Evolutionary conservation across 2,113 vertebrate genomes (phyloP).

Genomic region (Struthio camelus): DNA sequence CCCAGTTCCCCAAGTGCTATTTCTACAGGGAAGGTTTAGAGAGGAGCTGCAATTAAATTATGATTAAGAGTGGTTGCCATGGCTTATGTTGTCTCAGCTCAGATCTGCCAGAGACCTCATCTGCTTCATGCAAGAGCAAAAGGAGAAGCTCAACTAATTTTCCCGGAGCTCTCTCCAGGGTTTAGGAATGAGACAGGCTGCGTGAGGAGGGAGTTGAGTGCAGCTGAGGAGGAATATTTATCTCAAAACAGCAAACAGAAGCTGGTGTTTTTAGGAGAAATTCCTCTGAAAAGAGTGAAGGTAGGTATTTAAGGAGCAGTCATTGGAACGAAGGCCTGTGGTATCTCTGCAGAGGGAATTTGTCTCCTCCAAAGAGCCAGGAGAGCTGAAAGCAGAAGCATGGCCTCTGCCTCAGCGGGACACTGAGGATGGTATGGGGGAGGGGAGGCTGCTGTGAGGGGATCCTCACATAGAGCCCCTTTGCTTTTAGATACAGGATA

Average conservation of each 20-base stretch:
- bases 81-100: background rate
- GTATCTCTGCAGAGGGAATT: background rate
- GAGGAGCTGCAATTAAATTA: background rate
- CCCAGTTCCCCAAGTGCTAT: background rate
- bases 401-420: accelerated
- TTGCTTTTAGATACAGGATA: background rate
- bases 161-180: background rate
- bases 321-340: background rate
- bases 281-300: background rate
- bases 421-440: background rate
- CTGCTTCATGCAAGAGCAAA: background rate
- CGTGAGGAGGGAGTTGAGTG: background rate
- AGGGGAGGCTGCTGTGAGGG: accelerated
- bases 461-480: background rate
- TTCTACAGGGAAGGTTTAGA: background rate
- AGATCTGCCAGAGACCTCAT: background rate
- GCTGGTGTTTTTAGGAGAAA: background rate
- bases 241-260: slow-evolving; percentile 3
- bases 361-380: background rate
- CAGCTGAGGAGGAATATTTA: background rate
- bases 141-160: slow-evolving; percentile 15
- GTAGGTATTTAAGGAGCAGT: background rate
- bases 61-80: background rate
- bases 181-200: background rate
- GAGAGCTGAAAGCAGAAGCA: background rate